A percentile compares a stretch with the other conserved stretches of the same genome.
These are phyloP conservation scores for Helleia helle DNA, from an alignment of 2,888 invertebrate species.

Conservation along the genomic window DNA sequence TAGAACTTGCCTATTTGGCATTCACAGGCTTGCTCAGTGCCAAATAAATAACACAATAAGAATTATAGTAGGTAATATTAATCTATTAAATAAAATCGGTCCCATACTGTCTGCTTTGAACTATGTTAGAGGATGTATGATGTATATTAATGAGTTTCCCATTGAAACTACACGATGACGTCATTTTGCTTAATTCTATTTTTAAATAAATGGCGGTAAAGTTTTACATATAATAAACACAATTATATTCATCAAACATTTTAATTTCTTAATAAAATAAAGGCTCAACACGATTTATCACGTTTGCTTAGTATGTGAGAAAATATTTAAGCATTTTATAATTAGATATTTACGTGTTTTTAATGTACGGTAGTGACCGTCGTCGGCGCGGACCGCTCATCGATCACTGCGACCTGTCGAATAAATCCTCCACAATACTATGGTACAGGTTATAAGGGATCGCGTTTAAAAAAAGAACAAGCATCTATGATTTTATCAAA, in stretches of 20 bases:
- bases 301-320: neutral
- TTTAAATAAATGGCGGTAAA: too few relatives aligned
- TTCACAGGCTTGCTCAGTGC: conserved; percentile 50
- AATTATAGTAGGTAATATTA: conserved; percentile 40
- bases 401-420: conserved; percentile 60
- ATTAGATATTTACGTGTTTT: conserved; percentile 4
- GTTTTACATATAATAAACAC: too few relatives aligned
- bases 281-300: too few relatives aligned
- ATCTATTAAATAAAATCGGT: conserved; percentile 36
- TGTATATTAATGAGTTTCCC: too few relatives aligned
- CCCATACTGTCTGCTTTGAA: conserved; percentile 49
- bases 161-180: too few relatives aligned
- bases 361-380: conserved; percentile 49
- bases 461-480: too few relatives aligned
- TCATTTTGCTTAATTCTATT: too few relatives aligned
- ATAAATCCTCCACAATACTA: conserved; percentile 46
- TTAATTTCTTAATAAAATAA: too few relatives aligned
- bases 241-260: too few relatives aligned
- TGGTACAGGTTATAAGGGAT: conserved; percentile 27
- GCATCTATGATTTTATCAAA: too few relatives aligned
- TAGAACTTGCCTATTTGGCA: conserved; percentile 65
- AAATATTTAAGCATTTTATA: neutral
- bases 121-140: too few relatives aligned
- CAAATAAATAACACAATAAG: conserved; percentile 68
- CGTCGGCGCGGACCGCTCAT: conserved; percentile 51